Base-by-base conservation (phyloP, 1,140 invertebrate genomes). In the Ctenoplectra terminalis region DNA sequence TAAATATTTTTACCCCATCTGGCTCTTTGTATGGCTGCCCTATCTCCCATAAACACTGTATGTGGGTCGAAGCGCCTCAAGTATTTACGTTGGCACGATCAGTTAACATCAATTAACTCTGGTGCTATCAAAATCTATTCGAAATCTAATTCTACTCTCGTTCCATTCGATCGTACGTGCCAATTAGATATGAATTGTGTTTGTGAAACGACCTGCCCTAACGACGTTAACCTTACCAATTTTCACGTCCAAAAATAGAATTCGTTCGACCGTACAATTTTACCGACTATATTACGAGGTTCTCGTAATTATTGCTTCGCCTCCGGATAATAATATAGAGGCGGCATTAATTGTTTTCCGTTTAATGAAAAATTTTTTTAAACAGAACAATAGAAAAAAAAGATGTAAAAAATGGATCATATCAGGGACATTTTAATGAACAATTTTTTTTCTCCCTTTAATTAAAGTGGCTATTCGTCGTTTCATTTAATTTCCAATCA, bases 31-130 rank as follows among this genome's bases (percentile, higher is more conserved):
- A 46, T n/a, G 26, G 6, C n/a, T 34, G 20, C 31, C 17, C 31
- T 46, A 48, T 81, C 29, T 43, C n/a, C 40, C 23, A 34, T 66
- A 75, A 74, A 75, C 20, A n/a, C 29, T 9, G 8, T 66, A 64
- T 66, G 43, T 74, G 58, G 56, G 60, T 50, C 69, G 70, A 17
- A 26, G 29, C 66, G 60, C 31, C 66, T 71, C 43, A 60, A 74
- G 60, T 75, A 77, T 46, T 83, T 82, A 82, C 76, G 75, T 81
- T 87, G 72, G 64, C 73, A 69, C 67, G 69, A 52, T 69, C 63
- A 31, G 76, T 90, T 90, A 89, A 89, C 82, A 82, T 82, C 88
- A 80, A 85, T 90, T 88, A 90, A 90, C 82, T 88, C 71, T 67
- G 26, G 31, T 29, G 29, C 29, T 80, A 83, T 81, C 69, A 72